phyloP scores from a whole-genome alignment of 2,797 vertebrate genomes.

The Crocidura indochinensis region DNA sequence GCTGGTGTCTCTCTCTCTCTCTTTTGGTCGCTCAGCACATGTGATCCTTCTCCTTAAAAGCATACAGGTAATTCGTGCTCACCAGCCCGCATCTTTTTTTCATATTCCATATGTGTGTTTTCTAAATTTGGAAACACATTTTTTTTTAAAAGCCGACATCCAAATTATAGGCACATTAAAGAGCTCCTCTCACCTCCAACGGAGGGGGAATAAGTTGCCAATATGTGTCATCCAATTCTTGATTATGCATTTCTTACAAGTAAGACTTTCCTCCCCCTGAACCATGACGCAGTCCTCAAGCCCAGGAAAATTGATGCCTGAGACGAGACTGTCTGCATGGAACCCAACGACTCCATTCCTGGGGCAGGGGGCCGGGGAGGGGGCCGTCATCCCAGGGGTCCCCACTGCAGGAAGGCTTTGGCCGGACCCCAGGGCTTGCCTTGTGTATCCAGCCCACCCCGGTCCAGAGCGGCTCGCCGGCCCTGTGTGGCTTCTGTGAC shows the following conservation, averaged over 20 bases:
- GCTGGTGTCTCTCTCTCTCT: too few relatives aligned
- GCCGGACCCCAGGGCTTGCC: too few relatives aligned
- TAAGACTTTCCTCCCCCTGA: not conserved
- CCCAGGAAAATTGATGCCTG: not conserved
- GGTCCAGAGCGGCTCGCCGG: not conserved
- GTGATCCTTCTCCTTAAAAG: not conserved
- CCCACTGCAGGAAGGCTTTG: not conserved
- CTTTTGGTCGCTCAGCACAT: not conserved
- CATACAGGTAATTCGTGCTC: not conserved
- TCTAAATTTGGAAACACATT: conserved; percentile 41
- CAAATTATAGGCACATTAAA: not conserved
- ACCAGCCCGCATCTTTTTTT: not conserved
- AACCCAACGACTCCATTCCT: not conserved
- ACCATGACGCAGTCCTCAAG: not conserved
- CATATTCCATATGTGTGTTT: not conserved
- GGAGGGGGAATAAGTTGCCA: not conserved
- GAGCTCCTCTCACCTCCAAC: not conserved
- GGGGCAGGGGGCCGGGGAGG: too few relatives aligned
- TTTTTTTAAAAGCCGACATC: not conserved
- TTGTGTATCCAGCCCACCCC: conserved; percentile 1
- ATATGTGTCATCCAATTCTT: not conserved
- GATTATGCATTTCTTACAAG: conserved; percentile 9
- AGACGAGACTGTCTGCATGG: not conserved
- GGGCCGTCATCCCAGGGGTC: not conserved
- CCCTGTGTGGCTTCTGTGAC: not conserved